Percentiles rank a stretch among this genome's conserved stretches.
phyloP scores from a whole-genome alignment of 2,797 vertebrate species.

The Premnoplex brunnescens region DNA sequence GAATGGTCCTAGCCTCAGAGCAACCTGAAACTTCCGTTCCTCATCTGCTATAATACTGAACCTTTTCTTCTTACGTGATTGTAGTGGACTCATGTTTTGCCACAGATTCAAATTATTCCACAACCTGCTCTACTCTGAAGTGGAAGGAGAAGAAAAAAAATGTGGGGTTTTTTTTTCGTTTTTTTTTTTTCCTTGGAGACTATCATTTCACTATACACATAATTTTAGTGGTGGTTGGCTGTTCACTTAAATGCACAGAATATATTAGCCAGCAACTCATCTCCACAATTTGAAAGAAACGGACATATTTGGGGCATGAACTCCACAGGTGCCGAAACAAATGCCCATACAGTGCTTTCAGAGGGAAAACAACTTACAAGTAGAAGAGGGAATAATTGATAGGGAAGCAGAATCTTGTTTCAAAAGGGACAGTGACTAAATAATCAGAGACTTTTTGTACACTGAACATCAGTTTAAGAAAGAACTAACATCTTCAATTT shows the following conservation, averaged over 20 bases:
- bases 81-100: neutral
- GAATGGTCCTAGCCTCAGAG: neutral
- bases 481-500: neutral
- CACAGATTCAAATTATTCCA: neutral
- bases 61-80: neutral
- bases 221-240: neutral
- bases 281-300: neutral
- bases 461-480: neutral
- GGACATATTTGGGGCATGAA: conserved; percentile 9
- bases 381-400: neutral
- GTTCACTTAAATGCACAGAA: neutral
- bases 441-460: neutral
- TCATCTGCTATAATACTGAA: neutral
- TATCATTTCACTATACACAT: neutral
- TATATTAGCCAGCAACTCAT: neutral
- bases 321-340: neutral
- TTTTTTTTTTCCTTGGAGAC: neutral
- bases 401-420: neutral
- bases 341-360: neutral
- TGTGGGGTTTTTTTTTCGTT: no score
- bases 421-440: neutral
- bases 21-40: neutral
- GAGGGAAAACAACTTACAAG: neutral
- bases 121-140: neutral
- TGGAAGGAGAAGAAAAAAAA: neutral